A percentile compares a stretch with the other conserved stretches of the same genome.
Conservation (phyloP, 1,140 invertebrate genomes). For the Megalopta genalis region DNA sequence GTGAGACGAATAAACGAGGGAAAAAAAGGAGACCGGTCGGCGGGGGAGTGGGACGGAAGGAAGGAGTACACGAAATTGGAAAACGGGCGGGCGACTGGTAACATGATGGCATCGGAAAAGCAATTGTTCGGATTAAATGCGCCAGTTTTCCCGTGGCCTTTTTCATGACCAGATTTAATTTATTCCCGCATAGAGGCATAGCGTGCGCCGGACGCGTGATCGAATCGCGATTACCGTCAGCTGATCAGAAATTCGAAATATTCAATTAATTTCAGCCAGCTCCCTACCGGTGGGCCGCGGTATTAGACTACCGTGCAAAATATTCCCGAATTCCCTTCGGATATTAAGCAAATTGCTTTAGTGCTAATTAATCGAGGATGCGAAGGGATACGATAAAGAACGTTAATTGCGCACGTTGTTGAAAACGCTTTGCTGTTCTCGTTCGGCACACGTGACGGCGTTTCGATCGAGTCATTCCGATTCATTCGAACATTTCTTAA, state of each 20-base stretch:
- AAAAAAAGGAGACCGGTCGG: neutral
- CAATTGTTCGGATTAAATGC: conserved; percentile 72
- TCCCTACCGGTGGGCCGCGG: neutral
- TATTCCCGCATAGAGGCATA: conserved; percentile 50
- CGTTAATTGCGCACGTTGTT: neutral
- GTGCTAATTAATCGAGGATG: neutral
- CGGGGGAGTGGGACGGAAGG: neutral
- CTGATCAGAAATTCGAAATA: conserved; percentile 66
- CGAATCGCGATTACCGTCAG: conserved; percentile 62
- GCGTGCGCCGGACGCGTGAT: conserved; percentile 33
- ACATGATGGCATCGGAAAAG: conserved; percentile 69
- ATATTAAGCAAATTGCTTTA: conserved; percentile 4
- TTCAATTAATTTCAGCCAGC: conserved; percentile 59
- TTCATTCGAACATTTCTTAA: too few relatives aligned
- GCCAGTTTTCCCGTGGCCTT: conserved; percentile 58
- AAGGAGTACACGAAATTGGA: conserved; percentile 54
- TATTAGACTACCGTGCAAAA: neutral
- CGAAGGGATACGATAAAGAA: neutral
- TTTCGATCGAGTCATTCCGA: too few relatives aligned
- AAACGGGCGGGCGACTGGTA: conserved; percentile 53
- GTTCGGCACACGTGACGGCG: too few relatives aligned
- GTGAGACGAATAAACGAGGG: conserved; percentile 20
- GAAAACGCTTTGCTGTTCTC: too few relatives aligned
- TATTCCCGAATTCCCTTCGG: conserved; percentile 7
- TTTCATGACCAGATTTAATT: conserved; percentile 68